phyloP scores from a whole-genome alignment of 2,888 invertebrate genomes.

The Punctoribates punctum region DNA sequence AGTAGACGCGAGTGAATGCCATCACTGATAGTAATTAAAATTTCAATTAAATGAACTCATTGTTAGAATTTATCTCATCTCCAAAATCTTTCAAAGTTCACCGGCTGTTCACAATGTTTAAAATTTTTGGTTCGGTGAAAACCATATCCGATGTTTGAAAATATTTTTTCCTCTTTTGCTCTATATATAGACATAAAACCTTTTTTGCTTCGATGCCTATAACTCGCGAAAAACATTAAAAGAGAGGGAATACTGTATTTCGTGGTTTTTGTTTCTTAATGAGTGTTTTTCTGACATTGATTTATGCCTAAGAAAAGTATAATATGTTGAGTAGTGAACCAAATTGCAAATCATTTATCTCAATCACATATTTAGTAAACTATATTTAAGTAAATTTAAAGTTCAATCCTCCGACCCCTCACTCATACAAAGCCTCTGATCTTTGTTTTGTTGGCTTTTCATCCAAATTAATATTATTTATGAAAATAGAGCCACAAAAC shows the following conservation, averaged over 20 bases:
- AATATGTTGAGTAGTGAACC: background rate
- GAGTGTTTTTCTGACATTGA: conserved; percentile 27
- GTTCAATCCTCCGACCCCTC: background rate
- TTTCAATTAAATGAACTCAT: background rate
- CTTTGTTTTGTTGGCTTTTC: background rate
- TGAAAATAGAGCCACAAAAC: background rate
- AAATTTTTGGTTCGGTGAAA: background rate
- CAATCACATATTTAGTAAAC: conserved; percentile 1
- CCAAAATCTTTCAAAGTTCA: background rate
- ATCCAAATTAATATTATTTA: conserved; percentile 19
- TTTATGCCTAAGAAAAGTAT: conserved; percentile 8
- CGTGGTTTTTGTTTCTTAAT: conserved; percentile 32
- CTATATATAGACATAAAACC: background rate
- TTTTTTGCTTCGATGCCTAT: conserved; percentile 13
- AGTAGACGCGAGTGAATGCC: too few relatives aligned
- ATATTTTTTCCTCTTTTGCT: background rate
- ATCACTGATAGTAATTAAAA: too few relatives aligned
- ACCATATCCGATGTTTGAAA: background rate
- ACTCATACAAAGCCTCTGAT: background rate
- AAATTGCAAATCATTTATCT: background rate
- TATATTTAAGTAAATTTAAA: background rate
- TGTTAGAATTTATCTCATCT: background rate
- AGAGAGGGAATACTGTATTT: background rate
- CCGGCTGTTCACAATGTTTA: background rate
- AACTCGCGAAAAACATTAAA: background rate